These are phyloP conservation scores for Aricia artaxerxes DNA, from an alignment of 2,888 invertebrate genomes.

Conservation along the genomic window DNA sequence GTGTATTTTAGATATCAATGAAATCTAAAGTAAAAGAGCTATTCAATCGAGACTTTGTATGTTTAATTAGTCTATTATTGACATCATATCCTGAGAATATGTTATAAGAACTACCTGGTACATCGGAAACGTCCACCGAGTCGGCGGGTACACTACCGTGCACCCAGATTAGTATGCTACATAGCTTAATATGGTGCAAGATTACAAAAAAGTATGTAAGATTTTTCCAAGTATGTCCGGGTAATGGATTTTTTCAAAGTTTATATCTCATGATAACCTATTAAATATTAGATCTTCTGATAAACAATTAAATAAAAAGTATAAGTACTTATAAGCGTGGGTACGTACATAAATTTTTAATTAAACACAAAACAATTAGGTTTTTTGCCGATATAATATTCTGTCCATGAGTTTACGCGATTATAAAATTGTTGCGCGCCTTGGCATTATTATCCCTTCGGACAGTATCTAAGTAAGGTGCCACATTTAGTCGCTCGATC, in stretches of 20 bases:
- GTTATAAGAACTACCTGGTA: too few species aligned
- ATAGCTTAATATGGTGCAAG: too few species aligned
- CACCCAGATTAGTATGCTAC: too few species aligned
- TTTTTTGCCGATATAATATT: not conserved
- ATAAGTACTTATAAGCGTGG: not conserved
- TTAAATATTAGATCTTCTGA: not conserved
- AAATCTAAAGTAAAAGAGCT: too few species aligned
- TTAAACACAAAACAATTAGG: not conserved
- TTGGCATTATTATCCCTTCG: not conserved
- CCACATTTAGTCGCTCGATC: not conserved
- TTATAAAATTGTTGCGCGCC: conserved; percentile 8
- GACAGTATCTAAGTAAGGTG: not conserved
- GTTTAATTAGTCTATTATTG: too few species aligned
- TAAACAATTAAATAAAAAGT: not conserved
- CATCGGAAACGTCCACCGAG: too few species aligned
- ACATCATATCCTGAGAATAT: too few species aligned
- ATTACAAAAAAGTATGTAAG: too few species aligned
- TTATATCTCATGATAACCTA: not conserved
- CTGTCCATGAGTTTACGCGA: not conserved
- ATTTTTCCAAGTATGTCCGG: too few species aligned
- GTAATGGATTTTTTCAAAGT: not conserved
- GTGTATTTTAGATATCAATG: too few species aligned
- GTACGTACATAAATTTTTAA: not conserved
- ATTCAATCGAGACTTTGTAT: too few species aligned
- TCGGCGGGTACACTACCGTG: too few species aligned